Base-by-base conservation (phyloP, 2,888 invertebrate genomes). In the Callinectes sapidus region DNA sequence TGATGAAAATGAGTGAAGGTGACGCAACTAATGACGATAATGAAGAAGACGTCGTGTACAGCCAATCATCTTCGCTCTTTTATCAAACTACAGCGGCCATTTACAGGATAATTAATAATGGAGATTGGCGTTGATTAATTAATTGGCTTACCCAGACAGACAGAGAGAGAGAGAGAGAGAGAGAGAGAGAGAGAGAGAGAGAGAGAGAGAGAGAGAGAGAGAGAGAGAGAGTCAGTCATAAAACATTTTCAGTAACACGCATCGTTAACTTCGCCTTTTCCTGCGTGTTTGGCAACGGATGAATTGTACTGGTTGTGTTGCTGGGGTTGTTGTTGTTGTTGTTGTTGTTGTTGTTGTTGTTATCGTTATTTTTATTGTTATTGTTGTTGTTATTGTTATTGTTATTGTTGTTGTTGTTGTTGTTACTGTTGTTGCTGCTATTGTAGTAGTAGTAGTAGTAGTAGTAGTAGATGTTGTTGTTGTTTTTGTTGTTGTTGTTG, bases 161-260 rank as follows among this genome's bases (percentile, higher is more conserved):
- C n/a, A n/a, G 87, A 54, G 54, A 87, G 48, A 42, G 48, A 87
- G 48, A 87, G 32, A 88, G 32, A 88, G 14, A 28, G 55, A 88
- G 28, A 55, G 88, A 28, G 55, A 88, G 28, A 88, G 54, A 88
- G 88, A 28, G 48, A 55, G 88, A 55, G 61, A 35, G 81, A 81
- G 81, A 81, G 81, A 81, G 81, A 81, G 81, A 81, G 81, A 81
- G 81, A 81, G 81, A 81, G 81, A 81, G 81, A 81, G 81, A 81
- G 81, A 81, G 81, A 81, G 81, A 81, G 81, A 81, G 81, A 81
- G 81, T 35, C 35, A 81, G 81, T 18, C 2, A 18, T 61, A 0
- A 61, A 61, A 16, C 61, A 23, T 61, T 61, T 23, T 1, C 3
- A 18, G 18, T 61, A 61, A 61, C 39, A 5, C 2, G 5, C 39